Conservation (phyloP, 2,797 vertebrate species). For the Neosilurus mollespiculum region DNA sequence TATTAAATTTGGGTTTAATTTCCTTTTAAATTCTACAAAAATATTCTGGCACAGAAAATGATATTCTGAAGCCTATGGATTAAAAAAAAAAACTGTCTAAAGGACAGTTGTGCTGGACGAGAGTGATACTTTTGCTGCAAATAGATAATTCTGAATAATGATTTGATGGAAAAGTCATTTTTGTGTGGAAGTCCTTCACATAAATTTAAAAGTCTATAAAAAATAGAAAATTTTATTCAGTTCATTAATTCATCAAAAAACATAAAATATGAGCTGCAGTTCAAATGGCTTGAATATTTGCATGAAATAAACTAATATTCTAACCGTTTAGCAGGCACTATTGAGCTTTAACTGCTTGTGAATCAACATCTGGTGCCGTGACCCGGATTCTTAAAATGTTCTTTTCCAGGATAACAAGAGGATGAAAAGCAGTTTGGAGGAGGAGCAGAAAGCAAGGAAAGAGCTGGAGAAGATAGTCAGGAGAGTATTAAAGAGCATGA, state of each 20-base stretch:
- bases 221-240: too few species aligned
- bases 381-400: slow-evolving; percentile 14
- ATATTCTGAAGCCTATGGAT: too few species aligned
- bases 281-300: background rate
- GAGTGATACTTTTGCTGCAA: background rate
- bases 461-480: slow-evolving; percentile 94
- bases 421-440: slow-evolving; percentile 95
- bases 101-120: background rate
- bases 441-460: slow-evolving; percentile 92
- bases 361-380: slow-evolving; percentile 28
- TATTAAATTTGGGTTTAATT: too few species aligned
- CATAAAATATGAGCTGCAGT: background rate
- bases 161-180: background rate
- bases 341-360: background rate
- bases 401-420: slow-evolving; percentile 90
- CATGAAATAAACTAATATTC: background rate
- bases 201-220: too few species aligned
- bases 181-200: background rate
- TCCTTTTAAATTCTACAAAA: too few species aligned
- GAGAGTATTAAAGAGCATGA: slow-evolving; percentile 92
- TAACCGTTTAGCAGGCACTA: background rate
- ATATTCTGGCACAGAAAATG: too few species aligned
- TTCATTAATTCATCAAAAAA: background rate
- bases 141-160: background rate
- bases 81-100: background rate